Percentiles rank a stretch among this genome's conserved stretches.
Evolutionary conservation across 2,888 invertebrate species (phyloP).

Genomic region (Emesis russula): DNA sequence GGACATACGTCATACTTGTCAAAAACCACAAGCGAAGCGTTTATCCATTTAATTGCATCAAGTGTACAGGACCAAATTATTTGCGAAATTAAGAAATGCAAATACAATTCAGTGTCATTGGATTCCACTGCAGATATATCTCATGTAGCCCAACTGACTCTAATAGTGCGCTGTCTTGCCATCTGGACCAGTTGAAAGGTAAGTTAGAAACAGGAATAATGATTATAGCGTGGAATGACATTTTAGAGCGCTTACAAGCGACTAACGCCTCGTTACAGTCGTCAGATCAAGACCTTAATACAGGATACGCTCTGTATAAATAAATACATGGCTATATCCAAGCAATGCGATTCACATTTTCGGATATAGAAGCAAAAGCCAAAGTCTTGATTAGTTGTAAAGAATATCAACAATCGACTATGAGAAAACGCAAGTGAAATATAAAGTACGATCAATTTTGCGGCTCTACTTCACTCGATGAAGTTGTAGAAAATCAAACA

Average conservation of each 20-base stretch:
- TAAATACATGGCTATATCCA: not conserved
- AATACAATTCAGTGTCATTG: not conserved
- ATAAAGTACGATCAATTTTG: not conserved
- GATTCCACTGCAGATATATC: conserved; percentile 5
- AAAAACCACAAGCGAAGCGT: not conserved
- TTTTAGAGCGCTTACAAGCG: too few relatives aligned
- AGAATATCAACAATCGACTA: not conserved
- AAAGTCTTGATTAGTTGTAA: too few relatives aligned
- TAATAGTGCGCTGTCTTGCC: not conserved
- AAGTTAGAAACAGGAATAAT: too few relatives aligned
- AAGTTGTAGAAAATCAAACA: conserved; percentile 15
- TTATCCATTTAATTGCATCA: not conserved
- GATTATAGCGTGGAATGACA: too few relatives aligned
- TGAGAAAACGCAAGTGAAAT: not conserved
- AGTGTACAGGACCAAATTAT: not conserved
- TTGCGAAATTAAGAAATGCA: conserved; percentile 3
- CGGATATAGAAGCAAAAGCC: too few relatives aligned
- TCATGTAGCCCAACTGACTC: not conserved
- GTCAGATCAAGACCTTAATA: conserved; percentile 10
- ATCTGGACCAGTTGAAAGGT: not conserved
- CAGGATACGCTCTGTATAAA: not conserved
- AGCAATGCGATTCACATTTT: not conserved
- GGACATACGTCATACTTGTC: not conserved
- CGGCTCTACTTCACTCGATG: not conserved
- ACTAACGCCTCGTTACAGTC: not conserved